Evolutionary conservation across 2,797 vertebrate genomes (phyloP), one percentile per base, ranked within the genome.

Genomic region (Epinephelus coioides): DNA sequence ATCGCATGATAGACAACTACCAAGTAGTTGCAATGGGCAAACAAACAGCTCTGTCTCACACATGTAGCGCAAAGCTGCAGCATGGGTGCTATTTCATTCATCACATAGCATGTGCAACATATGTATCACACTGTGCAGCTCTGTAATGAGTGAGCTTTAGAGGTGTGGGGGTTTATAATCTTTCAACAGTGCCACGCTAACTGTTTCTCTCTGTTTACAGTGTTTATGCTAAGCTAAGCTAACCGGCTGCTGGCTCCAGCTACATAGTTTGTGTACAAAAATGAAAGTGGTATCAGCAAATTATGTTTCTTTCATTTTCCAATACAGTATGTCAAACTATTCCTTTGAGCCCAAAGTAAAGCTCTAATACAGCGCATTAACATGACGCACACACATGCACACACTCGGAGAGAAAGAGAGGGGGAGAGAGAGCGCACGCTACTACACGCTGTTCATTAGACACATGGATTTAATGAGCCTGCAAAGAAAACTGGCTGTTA

Each of bases 401-500:
- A 74, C 51, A 34, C 55, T 56, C 21, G 69, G 43, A 44, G 14
- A 73, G 49, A 53, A 61, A 75, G 66, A 50, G 40, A 6, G 7
- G 18, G 7, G 18, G 5, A 69, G 40, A 73, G 60, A 66, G 59
- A 30, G 57, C 27, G 17, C 2, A 2, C 30, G 63, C 49, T 74
- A 72, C 73, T 76, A 65, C 73, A 71, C 40, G 56, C 80, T 76
- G 67, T 87, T 89, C 83, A 89, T 93, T 86, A 94, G 94, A 95
- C 95, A 97, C 95, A 96, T 96, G 96, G 95, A 94, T 95, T 96
- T 95, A 95, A 97, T 96, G 94, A 96, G 93, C 91, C 92, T 94
- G 78, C 91, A 95, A 96, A 77, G 85, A 96, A 96, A 95, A 93
- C 90, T 95, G 95, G 86, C 92, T 96, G 93, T 96, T 94, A 94